A percentile compares a stretch with the other conserved stretches of the same genome.
Evolutionary conservation across 2,888 invertebrate species (phyloP).

Genomic region (Gastracanthus pulcherrimus): DNA sequence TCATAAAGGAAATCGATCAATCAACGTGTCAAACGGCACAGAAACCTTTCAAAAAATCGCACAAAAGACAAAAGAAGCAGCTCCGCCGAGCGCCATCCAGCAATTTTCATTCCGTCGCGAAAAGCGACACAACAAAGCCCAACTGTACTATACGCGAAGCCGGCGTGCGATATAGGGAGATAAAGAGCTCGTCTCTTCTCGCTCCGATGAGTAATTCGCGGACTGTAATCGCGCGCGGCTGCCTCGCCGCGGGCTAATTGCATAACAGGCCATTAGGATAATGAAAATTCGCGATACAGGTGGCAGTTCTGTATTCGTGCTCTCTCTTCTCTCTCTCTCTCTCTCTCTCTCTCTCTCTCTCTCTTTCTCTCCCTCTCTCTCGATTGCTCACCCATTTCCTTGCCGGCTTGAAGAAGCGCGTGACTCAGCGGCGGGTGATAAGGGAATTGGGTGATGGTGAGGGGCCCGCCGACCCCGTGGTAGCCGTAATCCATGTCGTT

Average conservation of each 20-base stretch:
- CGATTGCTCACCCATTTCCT: constrained; percentile 85
- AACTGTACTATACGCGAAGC: not conserved
- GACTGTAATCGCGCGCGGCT: not conserved
- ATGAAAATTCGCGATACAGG: constrained; percentile 11
- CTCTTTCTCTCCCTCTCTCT: no score
- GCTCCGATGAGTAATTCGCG: not conserved
- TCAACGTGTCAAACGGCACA: no score
- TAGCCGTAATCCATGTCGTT: constrained; percentile 87
- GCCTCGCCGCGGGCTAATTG: not conserved
- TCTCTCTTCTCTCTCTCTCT: no score
- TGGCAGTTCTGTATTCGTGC: no score
- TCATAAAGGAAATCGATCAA: no score
- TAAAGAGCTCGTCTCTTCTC: not conserved
- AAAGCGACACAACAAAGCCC: not conserved
- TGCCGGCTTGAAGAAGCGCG: constrained; percentile 87
- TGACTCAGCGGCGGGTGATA: constrained; percentile 91
- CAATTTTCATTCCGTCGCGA: no score
- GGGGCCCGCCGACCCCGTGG: constrained; percentile 87
- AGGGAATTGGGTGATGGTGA: constrained; percentile 89
- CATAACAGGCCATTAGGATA: constrained; percentile 17
- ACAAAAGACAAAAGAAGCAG: no score
- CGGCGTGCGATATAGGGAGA: not conserved
- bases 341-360: constrained; percentile 10
- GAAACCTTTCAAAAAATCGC: no score
- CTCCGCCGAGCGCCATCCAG: no score